These are phyloP conservation scores for Pteria penguin DNA, from an alignment of 2,888 invertebrate species.

Conservation along the genomic window DNA sequence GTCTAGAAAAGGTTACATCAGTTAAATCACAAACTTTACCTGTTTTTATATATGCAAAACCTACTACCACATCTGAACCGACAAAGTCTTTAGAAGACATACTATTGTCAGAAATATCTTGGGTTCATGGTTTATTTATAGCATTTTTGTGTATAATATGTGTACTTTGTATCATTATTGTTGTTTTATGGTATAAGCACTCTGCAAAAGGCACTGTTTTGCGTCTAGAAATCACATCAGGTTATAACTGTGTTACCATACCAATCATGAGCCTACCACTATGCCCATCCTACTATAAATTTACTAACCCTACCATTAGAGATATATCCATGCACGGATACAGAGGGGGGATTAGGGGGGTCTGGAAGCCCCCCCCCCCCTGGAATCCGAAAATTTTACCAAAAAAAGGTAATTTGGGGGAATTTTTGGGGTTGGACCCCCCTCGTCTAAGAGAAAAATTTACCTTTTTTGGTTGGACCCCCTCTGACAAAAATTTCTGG, in stretches of 20 bases:
- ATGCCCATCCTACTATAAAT: slow-evolving; percentile 1
- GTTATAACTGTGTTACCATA: slow-evolving; percentile 21
- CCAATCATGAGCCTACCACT: slow-evolving; percentile 8
- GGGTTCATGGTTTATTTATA: slow-evolving; percentile 19
- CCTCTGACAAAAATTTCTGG: too few relatives aligned
- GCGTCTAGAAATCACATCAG: slow-evolving; percentile 25
- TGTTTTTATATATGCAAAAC: slow-evolving; percentile 13
- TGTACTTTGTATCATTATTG: not conserved
- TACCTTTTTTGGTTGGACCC: too few relatives aligned
- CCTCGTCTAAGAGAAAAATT: too few relatives aligned
- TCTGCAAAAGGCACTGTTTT: not conserved
- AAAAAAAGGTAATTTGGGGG: too few relatives aligned
- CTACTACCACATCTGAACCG: not conserved
- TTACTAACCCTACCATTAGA: not conserved
- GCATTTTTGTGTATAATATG: not conserved
- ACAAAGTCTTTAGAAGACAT: not conserved
- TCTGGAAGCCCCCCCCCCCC: too few relatives aligned
- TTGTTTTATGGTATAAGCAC: not conserved
- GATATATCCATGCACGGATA: not conserved
- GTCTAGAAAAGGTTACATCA: slow-evolving; percentile 5
- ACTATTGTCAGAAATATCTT: slow-evolving; percentile 9
- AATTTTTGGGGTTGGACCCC: too few relatives aligned
- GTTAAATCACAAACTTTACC: slow-evolving; percentile 13
- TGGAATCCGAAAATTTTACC: too few relatives aligned
- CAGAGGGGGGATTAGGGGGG: too few relatives aligned